Evolutionary conservation across 2,113 vertebrate genomes (phyloP).

Genomic region (Mustela nigripes): DNA sequence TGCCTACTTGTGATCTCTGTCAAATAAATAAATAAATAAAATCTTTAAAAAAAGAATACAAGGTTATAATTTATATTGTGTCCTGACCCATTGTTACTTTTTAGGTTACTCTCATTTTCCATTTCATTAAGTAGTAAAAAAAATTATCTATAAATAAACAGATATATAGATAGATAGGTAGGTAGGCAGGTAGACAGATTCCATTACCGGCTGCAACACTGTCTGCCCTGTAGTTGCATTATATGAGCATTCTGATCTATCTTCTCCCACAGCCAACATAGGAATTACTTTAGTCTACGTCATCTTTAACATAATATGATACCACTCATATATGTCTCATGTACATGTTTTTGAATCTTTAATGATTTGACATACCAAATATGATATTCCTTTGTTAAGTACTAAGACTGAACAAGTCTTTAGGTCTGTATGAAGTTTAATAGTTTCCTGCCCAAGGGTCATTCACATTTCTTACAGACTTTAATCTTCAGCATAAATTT

Average conservation of each 20-base stretch:
- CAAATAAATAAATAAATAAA: too few species aligned
- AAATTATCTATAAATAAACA: not conserved
- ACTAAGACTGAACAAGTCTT: not conserved
- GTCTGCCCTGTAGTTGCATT: not conserved
- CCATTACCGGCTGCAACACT: not conserved
- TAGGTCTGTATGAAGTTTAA: not conserved
- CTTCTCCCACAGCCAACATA: not conserved
- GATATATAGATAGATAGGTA: not conserved
- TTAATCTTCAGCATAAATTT: not conserved
- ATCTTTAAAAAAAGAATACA: not conserved
- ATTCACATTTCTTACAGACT: not conserved
- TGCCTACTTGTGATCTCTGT: too few species aligned
- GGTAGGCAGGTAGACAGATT: not conserved
- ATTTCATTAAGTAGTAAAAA: not conserved
- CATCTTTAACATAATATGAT: not conserved
- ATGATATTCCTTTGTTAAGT: not conserved
- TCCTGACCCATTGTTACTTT: not conserved
- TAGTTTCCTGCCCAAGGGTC: not conserved
- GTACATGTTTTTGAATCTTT: not conserved
- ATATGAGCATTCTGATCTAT: not conserved
- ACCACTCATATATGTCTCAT: not conserved
- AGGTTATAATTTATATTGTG: not conserved
- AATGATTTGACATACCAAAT: not conserved
- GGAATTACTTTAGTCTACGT: not conserved
- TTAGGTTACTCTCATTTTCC: not conserved